Evolutionary conservation across 2,888 invertebrate species (phyloP), one percentile per base, ranked within the genome.

Genomic region (Calephelis perditalis): DNA sequence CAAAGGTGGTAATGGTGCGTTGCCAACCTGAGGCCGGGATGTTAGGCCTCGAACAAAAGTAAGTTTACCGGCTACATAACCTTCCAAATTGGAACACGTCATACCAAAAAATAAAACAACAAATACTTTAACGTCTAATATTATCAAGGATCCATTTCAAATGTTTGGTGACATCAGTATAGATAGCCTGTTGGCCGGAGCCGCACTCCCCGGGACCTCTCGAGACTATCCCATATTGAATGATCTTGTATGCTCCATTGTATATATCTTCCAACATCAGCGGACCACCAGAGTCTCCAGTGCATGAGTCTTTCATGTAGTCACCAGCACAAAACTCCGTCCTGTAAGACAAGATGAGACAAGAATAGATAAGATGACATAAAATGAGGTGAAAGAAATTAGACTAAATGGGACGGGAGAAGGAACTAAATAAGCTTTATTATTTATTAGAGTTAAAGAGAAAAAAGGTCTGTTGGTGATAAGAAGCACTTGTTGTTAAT

Each of bases 111-210:
- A n/a, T 11, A 45, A n/a, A 10, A 2, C 26, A 52, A 52, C 5
- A 11, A 8, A 26, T 40, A 40, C 1, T 9, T 54, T 43, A 56
- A 43, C 6, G 26, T 56, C 12, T n/a, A 43, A 60, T 56, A 9
- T 60, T 60, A 40, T 56, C 56, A n/a, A 60, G 15, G 10, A 60
- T 60, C 60, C 60, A 60, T n/a, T 40, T 40, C 56, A 60, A 56
- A 11, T 47, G 56, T 56, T 60, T 56, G 3, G 15, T 40, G 37
- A 60, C 56, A 11, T 60, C 40, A 3, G 60, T 60, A 40, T 60
- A 60, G 5, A 60, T 56, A 7, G 55, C 60, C 8, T 46, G 45
- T 2, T 10, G 49, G 3, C 11, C 37, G 10, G 56, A 60, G 7
- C 60, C 60, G 26, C 60, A 60, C 0, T 43, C 37, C 2, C 40